These are phyloP conservation scores for Zhuqinia jingwanae DNA, from an alignment of 2,888 invertebrate genomes.

Conservation along the genomic window DNA sequence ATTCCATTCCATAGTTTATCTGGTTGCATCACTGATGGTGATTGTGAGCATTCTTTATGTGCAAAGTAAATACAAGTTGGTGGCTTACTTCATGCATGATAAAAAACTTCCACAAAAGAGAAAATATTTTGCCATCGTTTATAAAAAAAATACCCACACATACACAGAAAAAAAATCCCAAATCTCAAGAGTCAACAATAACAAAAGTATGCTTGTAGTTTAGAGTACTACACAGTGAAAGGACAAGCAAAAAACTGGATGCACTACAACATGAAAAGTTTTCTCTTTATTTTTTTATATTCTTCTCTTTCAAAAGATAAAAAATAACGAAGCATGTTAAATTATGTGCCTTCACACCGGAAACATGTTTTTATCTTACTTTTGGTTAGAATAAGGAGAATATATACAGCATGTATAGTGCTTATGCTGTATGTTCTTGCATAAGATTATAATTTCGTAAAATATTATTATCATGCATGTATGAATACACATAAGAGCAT, in stretches of 20 bases:
- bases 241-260: neutral
- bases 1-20: no score
- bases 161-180: neutral
- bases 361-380: neutral
- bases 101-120: no score
- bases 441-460: neutral
- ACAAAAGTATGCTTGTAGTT: neutral
- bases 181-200: neutral
- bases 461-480: conserved; percentile 9
- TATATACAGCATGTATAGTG: neutral
- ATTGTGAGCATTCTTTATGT: no score
- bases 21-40: no score
- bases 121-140: no score
- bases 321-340: conserved; percentile 27
- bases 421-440: neutral
- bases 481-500: neutral
- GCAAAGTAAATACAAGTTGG: no score
- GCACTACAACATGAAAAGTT: neutral
- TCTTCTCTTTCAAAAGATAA: neutral
- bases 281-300: neutral
- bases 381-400: neutral
- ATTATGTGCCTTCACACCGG: neutral
- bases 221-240: neutral
- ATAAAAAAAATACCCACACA: no score
- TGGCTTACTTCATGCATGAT: no score